Conservation (phyloP, 1,140 invertebrate species). For the Sesamia nonagrioides region DNA sequence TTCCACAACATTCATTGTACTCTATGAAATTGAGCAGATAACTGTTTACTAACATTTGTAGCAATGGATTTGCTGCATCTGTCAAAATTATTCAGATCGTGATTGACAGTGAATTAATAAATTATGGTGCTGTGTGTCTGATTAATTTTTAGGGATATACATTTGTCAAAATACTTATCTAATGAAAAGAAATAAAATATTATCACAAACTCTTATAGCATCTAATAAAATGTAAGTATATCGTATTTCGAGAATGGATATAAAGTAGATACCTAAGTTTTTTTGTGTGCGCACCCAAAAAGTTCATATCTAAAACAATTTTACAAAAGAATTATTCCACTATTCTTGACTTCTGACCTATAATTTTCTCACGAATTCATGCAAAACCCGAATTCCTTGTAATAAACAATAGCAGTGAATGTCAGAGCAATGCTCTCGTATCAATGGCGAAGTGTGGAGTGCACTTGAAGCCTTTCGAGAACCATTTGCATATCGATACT, state of each 20-base stretch:
- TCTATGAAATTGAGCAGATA: too few species aligned
- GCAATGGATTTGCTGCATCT: too few species aligned
- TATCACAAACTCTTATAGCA: neutral
- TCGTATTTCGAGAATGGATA: too few species aligned
- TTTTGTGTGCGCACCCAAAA: neutral
- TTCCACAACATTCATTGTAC: too few species aligned
- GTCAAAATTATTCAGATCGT: too few species aligned
- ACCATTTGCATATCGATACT: constrained; percentile 85
- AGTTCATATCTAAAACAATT: too few species aligned
- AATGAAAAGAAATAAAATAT: neutral
- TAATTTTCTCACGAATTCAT: constrained; percentile 64
- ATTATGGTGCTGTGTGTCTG: too few species aligned
- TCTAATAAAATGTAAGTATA: too few species aligned
- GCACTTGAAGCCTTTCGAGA: constrained; percentile 66
- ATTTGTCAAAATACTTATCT: neutral
- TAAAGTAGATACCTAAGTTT: neutral
- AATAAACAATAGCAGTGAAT: constrained; percentile 81
- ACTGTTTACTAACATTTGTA: too few species aligned
- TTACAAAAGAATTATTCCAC: too few species aligned
- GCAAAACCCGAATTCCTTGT: constrained; percentile 54
- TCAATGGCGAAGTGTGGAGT: constrained; percentile 67
- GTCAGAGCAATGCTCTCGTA: constrained; percentile 70
- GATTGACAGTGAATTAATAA: too few species aligned
- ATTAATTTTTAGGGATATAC: neutral
- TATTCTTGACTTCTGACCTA: constrained; percentile 29